Evolutionary conservation across 2,888 invertebrate genomes (phyloP).

Genomic region (Tanypteryx hageni): DNA sequence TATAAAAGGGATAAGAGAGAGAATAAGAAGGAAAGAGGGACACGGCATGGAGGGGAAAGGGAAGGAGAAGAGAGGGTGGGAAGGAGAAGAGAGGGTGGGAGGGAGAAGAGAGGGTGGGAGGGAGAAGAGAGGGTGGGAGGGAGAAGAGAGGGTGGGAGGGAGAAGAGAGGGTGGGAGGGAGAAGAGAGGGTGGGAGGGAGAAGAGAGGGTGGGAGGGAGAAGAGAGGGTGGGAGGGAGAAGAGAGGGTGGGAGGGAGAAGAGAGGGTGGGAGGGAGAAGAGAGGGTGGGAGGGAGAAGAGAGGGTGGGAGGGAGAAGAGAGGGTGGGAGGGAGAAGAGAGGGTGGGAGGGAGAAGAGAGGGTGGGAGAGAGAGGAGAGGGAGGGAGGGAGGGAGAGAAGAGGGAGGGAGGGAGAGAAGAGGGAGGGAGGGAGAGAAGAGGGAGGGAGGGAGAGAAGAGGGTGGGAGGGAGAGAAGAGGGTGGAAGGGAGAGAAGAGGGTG

Average conservation of each 20-base stretch:
- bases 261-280: too few species aligned
- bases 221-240: too few species aligned
- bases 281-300: not conserved
- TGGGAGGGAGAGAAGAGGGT: not conserved
- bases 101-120: too few species aligned
- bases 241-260: not conserved
- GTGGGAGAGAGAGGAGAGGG: not conserved
- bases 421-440: not conserved
- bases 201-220: too few species aligned
- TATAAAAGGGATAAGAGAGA: too few species aligned
- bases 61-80: slow-evolving; percentile 30
- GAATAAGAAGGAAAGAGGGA: too few species aligned
- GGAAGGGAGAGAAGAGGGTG: not conserved
- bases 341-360: too few species aligned
- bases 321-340: not conserved
- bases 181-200: not conserved
- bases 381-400: not conserved
- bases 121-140: not conserved
- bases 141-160: too few species aligned
- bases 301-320: not conserved
- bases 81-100: not conserved
- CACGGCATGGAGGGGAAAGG: too few species aligned
- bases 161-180: too few species aligned
- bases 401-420: not conserved
- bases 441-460: not conserved